phyloP scores from a whole-genome alignment of 2,888 invertebrate genomes.

The Lypha dubia region DNA sequence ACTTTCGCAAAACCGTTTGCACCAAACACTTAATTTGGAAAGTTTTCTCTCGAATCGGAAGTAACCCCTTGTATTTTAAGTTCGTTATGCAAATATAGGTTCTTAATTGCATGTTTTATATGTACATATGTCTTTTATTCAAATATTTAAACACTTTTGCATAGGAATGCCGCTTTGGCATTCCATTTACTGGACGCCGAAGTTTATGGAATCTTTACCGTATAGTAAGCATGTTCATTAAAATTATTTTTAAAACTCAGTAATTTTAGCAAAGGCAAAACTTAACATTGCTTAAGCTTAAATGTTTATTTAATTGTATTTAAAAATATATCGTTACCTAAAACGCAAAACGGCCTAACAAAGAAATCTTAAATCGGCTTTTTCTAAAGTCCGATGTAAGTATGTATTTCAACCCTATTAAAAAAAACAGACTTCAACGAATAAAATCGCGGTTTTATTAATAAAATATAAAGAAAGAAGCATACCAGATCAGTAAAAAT shows the following conservation, averaged over 20 bases:
- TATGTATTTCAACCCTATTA: too few relatives aligned
- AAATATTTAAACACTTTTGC: conserved; percentile 47
- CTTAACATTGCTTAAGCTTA: neutral
- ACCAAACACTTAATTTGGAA: too few relatives aligned
- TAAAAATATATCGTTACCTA: neutral
- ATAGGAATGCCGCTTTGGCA: conserved; percentile 86
- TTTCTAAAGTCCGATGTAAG: too few relatives aligned
- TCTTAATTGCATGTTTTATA: conserved; percentile 76
- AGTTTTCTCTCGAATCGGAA: too few relatives aligned
- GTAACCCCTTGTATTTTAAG: too few relatives aligned
- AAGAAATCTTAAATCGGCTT: too few relatives aligned
- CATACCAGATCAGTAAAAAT: too few relatives aligned
- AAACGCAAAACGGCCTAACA: too few relatives aligned
- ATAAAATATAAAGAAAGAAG: too few relatives aligned
- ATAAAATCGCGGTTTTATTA: too few relatives aligned
- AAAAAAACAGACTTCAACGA: too few relatives aligned
- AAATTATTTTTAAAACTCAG: neutral
- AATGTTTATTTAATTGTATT: neutral
- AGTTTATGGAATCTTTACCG: conserved; percentile 86
- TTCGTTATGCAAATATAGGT: conserved; percentile 21
- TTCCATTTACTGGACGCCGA: conserved; percentile 85
- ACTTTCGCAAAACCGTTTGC: too few relatives aligned
- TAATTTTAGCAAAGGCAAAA: neutral
- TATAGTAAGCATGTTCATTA: conserved; percentile 84
- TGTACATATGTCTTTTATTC: conserved; percentile 68